Evolutionary conservation across 2,888 invertebrate species (phyloP).

Genomic region (Drosophila imparisetae): DNA sequence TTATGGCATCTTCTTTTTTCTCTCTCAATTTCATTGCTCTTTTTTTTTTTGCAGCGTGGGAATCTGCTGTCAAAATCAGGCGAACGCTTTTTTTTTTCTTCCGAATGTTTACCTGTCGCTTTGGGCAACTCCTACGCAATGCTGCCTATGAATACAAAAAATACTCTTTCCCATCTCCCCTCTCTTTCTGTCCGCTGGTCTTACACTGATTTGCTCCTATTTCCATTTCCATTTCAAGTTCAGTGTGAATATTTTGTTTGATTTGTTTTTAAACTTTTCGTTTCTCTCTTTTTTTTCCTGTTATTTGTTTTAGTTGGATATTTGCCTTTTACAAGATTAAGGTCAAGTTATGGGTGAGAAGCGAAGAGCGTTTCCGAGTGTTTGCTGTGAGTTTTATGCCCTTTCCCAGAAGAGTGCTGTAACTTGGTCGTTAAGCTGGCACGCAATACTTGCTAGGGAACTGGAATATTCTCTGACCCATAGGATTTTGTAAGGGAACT

Average conservation of each 20-base stretch:
- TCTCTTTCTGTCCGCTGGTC: neutral
- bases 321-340: conserved; percentile 70
- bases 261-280: conserved; percentile 70
- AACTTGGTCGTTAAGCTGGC: conserved; percentile 6
- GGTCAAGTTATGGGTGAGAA: conserved; percentile 61
- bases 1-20: conserved; percentile 56
- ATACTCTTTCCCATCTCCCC: neutral
- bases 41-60: conserved; percentile 61
- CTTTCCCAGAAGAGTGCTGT: conserved; percentile 46
- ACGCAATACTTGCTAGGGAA: neutral
- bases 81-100: conserved; percentile 13
- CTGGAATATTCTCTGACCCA: neutral
- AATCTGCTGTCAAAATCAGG: conserved; percentile 27
- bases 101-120: conserved; percentile 53
- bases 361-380: conserved; percentile 11
- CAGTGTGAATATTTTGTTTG: conserved; percentile 52
- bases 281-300: neutral
- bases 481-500: neutral
- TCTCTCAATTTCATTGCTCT: neutral
- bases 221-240: conserved; percentile 57
- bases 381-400: conserved; percentile 33
- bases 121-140: conserved; percentile 38
- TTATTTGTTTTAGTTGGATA: conserved; percentile 46
- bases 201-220: conserved; percentile 1
- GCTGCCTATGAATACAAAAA: neutral